These are phyloP conservation scores for Saxidomus purpurata DNA, from an alignment of 1,140 invertebrate species.

Conservation along the genomic window DNA sequence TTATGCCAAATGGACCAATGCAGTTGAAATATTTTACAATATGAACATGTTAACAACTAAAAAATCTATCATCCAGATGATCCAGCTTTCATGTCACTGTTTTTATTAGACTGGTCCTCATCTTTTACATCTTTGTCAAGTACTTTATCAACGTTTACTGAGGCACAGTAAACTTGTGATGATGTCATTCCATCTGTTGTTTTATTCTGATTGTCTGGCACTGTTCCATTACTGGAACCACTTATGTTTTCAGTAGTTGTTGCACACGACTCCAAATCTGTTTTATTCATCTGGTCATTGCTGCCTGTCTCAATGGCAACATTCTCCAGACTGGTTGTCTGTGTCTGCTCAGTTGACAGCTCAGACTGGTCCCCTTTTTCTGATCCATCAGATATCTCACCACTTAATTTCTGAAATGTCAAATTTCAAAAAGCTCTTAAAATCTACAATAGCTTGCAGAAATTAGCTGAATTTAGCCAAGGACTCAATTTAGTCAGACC, in stretches of 20 bases:
- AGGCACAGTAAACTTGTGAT: not conserved
- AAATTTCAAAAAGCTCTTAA: too few relatives aligned
- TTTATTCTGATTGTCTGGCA: conserved; percentile 17
- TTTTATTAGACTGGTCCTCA: not conserved
- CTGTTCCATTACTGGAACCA: not conserved
- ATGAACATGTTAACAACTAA: too few relatives aligned
- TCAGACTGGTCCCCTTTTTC: not conserved
- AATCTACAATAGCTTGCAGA: too few relatives aligned
- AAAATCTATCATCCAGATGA: not conserved
- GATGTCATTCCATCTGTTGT: not conserved
- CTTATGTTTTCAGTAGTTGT: not conserved
- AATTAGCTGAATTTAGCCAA: too few relatives aligned
- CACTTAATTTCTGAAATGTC: not conserved
- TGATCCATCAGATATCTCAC: too few relatives aligned
- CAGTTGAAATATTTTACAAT: too few relatives aligned
- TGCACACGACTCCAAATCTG: not conserved
- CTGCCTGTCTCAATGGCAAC: not conserved
- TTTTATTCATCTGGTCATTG: not conserved
- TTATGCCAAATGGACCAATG: too few relatives aligned
- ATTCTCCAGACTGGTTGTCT: not conserved
- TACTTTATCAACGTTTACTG: not conserved
- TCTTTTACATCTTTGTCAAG: not conserved
- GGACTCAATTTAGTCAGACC: too few relatives aligned
- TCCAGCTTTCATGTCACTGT: not conserved
- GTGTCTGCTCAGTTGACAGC: too few relatives aligned